These are phyloP conservation scores for Acanthosepion pharaonis DNA, from an alignment of 2,888 invertebrate genomes.

Conservation along the genomic window DNA sequence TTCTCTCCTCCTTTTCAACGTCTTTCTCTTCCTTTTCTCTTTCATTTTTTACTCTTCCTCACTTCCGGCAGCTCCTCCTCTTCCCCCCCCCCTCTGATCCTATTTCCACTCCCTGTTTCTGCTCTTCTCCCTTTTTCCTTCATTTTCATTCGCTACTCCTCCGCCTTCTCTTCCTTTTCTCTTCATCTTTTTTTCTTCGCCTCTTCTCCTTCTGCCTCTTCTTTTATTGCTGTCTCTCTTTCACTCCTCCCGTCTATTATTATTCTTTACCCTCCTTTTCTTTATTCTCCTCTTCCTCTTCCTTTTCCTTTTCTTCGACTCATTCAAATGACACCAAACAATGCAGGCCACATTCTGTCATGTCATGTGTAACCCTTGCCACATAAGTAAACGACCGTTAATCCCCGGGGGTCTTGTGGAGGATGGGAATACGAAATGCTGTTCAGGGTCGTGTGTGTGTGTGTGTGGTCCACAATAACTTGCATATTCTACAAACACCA, in stretches of 20 bases:
- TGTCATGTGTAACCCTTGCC: not conserved
- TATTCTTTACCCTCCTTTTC: not conserved
- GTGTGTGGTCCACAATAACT: not conserved
- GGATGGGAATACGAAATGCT: not conserved
- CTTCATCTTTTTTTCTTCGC: not conserved
- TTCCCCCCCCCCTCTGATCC: not conserved
- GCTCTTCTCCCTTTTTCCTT: not conserved
- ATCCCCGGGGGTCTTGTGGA: not conserved
- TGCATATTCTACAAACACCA: not conserved
- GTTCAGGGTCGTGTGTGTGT: too few relatives aligned
- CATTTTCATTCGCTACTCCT: not conserved
- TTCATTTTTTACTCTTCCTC: too few relatives aligned
- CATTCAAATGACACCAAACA: too few relatives aligned
- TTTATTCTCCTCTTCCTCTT: not conserved
- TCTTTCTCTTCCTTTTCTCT: too few relatives aligned
- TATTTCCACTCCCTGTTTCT: not conserved
- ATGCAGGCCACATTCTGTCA: not conserved
- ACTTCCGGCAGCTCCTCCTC: not conserved
- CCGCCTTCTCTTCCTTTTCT: not conserved
- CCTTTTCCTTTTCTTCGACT: not conserved
- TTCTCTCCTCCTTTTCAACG: too few relatives aligned
- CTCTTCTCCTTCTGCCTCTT: not conserved
- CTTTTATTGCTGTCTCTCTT: not conserved
- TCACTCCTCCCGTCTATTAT: not conserved
- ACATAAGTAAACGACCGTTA: not conserved